These are phyloP conservation scores for Myrmecobius fasciatus DNA, from an alignment of 2,113 vertebrate species.

Conservation along the genomic window DNA sequence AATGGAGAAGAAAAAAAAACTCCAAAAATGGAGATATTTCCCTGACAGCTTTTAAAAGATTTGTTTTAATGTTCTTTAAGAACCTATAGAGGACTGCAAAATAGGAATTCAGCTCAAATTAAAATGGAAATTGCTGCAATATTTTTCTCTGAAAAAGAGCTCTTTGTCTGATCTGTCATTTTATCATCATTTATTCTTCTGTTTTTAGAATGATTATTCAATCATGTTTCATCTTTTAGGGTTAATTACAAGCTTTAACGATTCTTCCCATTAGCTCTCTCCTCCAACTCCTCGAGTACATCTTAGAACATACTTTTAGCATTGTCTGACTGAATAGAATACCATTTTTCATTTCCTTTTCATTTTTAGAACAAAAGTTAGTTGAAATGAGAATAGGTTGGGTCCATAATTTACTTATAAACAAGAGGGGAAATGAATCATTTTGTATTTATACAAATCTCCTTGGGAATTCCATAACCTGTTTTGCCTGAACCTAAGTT, in stretches of 20 bases:
- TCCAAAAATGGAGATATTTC: slow-evolving; percentile 54
- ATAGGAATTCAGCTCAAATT: slow-evolving; percentile 75
- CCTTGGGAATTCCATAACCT: slow-evolving; percentile 18
- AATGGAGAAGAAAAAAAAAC: slow-evolving; percentile 53
- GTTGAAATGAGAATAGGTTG: slow-evolving; percentile 26
- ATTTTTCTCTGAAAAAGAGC: slow-evolving; percentile 53
- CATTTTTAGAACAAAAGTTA: slow-evolving; percentile 49
- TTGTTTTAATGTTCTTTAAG: slow-evolving; percentile 65
- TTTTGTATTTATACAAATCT: not conserved
- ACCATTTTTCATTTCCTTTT: not conserved
- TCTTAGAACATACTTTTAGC: not conserved
- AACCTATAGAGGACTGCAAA: slow-evolving; percentile 65
- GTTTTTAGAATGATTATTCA: slow-evolving; percentile 71
- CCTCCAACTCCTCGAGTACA: slow-evolving; percentile 51
- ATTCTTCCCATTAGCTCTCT: slow-evolving; percentile 63
- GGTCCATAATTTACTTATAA: slow-evolving; percentile 10
- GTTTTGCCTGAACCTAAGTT: not conserved
- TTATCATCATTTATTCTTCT: slow-evolving; percentile 67
- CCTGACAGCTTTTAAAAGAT: slow-evolving; percentile 45
- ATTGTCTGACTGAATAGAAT: slow-evolving; percentile 26
- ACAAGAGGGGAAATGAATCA: slow-evolving; percentile 6
- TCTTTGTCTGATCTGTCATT: slow-evolving; percentile 79
- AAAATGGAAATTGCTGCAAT: slow-evolving; percentile 75
- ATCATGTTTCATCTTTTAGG: slow-evolving; percentile 70
- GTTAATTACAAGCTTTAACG: slow-evolving; percentile 77